Percentiles rank a stretch among this genome's conserved stretches.
Conservation (phyloP, 2,113 vertebrate genomes). For the Lagopus muta region DNA sequence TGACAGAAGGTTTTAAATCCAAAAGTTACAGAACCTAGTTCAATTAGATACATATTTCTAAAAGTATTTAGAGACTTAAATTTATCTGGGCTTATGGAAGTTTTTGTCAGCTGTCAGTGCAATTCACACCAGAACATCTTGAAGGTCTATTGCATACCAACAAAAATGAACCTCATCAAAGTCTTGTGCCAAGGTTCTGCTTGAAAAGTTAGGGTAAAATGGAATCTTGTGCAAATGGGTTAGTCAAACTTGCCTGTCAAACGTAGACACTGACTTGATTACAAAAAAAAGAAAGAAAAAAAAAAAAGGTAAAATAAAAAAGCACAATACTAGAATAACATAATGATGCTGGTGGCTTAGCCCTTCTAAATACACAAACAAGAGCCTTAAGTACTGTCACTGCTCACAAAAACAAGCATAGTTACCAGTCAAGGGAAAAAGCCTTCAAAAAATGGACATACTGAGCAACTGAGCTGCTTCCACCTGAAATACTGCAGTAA, state of each 20-base stretch:
- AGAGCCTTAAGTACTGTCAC: neutral
- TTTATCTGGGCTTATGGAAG: conserved; percentile 37
- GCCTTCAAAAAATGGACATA: neutral
- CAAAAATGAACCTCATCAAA: conserved; percentile 51
- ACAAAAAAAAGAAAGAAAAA: neutral
- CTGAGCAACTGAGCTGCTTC: neutral
- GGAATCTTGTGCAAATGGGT: conserved; percentile 13
- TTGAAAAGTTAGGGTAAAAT: conserved; percentile 39
- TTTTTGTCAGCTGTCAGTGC: conserved; percentile 40
- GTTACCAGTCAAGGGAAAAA: fast-evolving
- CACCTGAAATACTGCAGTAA: neutral
- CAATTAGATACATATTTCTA: neutral
- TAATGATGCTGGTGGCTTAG: neutral
- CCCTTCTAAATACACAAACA: neutral
- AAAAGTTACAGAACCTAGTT: conserved; percentile 6
- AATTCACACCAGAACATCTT: conserved; percentile 34
- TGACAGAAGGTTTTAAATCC: neutral
- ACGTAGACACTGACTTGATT: neutral
- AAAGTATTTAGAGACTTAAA: conserved; percentile 7
- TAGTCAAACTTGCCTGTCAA: conserved; percentile 40
- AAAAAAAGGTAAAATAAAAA: neutral
- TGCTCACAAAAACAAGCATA: neutral
- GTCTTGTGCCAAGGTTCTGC: conserved; percentile 46
- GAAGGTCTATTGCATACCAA: conserved; percentile 49
- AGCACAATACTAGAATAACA: neutral